A percentile compares a stretch with the other conserved stretches of the same genome.
Conservation (phyloP, 1,140 invertebrate species). For the Lucilia cuprina region DNA sequence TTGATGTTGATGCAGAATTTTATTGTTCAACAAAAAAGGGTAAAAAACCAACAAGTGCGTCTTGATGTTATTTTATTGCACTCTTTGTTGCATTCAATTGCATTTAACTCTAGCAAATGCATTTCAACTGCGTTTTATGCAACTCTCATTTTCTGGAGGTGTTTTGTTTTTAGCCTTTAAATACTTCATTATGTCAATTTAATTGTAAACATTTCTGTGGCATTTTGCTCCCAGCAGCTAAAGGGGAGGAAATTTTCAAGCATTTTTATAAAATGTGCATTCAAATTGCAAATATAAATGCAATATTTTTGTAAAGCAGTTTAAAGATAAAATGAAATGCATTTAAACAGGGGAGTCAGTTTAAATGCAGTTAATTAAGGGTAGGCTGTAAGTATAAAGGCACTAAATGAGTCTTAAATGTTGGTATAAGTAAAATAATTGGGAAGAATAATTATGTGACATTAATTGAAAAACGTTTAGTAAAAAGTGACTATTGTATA, state of each 20-base stretch:
- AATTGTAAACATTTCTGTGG: neutral
- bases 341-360: neutral
- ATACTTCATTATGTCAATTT: conserved; percentile 24
- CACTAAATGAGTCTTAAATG: too few species aligned
- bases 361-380: too few species aligned
- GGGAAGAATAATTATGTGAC: too few species aligned
- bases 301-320: neutral
- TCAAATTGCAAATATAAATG: neutral
- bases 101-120: neutral
- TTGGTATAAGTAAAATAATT: too few species aligned
- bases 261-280: neutral
- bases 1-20: neutral
- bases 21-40: neutral
- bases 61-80: neutral
- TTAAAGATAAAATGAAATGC: neutral
- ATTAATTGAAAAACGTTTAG: too few species aligned
- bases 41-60: conserved; percentile 2
- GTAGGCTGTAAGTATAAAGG: too few species aligned
- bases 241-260: neutral
- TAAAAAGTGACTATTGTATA: too few species aligned
- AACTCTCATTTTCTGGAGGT: neutral
- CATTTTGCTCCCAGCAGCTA: neutral
- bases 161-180: conserved; percentile 16
- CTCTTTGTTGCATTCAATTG: neutral
- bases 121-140: neutral